These are phyloP conservation scores for Tetanocera ferruginea DNA, from an alignment of 2,888 invertebrate species.

Conservation along the genomic window DNA sequence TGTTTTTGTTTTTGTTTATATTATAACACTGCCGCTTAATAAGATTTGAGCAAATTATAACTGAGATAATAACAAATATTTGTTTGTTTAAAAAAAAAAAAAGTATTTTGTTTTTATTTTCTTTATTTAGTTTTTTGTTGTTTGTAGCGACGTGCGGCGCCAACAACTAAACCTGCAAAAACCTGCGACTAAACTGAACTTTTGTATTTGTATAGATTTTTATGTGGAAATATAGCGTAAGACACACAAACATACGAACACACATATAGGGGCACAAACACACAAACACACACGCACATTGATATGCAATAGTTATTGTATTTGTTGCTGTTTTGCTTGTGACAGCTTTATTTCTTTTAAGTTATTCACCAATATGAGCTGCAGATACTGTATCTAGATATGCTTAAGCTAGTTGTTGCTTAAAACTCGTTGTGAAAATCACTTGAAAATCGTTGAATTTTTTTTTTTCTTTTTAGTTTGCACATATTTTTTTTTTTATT, in stretches of 20 bases:
- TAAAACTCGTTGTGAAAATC: not conserved
- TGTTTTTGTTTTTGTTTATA: too few species aligned
- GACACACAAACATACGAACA: not conserved
- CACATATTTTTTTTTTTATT: not conserved
- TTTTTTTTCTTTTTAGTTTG: not conserved
- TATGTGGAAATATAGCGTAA: not conserved
- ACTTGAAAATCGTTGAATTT: not conserved
- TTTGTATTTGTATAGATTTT: slow-evolving; percentile 25
- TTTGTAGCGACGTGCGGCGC: slow-evolving; percentile 27
- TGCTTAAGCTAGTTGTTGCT: not conserved
- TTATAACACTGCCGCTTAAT: too few species aligned
- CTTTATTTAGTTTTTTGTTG: too few species aligned
- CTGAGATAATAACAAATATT: too few species aligned
- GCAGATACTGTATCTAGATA: slow-evolving; percentile 23
- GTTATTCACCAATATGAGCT: slow-evolving; percentile 9
- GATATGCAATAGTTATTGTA: not conserved
- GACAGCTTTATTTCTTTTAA: not conserved
- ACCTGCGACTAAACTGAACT: slow-evolving; percentile 33
- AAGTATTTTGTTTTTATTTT: too few species aligned
- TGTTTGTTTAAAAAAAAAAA: too few species aligned
- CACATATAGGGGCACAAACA: not conserved
- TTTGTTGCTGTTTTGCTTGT: slow-evolving; percentile 1
- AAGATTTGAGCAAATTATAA: too few species aligned
- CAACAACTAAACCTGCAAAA: slow-evolving; percentile 34
- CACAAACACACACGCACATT: not conserved